Conservation (phyloP, 2,113 vertebrate genomes). For the Gavialis gangeticus region DNA sequence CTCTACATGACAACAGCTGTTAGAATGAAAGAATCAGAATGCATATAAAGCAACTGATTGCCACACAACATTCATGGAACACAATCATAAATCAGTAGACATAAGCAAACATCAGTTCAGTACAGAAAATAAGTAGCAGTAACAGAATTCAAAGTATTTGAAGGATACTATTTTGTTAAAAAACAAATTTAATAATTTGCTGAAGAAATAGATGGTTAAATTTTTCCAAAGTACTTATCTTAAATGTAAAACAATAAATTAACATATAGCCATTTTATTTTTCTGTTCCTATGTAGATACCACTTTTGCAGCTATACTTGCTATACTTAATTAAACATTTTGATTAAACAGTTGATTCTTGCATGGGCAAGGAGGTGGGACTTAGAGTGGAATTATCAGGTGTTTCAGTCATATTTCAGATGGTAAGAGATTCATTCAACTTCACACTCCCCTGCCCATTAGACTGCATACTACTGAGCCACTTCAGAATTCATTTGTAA, state of each 20-base stretch:
- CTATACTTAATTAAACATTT: conserved; percentile 37
- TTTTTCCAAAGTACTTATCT: not conserved
- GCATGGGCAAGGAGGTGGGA: conserved; percentile 58
- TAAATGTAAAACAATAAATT: conserved; percentile 29
- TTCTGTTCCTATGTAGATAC: conserved; percentile 57
- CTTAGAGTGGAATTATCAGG: conserved; percentile 62
- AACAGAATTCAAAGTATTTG: not conserved
- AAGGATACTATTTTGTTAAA: conserved; percentile 27
- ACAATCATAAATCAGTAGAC: not conserved
- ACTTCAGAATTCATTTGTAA: conserved; percentile 64
- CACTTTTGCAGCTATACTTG: conserved; percentile 64
- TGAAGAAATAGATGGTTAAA: conserved; percentile 19
- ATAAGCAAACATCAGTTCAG: not conserved
- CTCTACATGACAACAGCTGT: not conserved
- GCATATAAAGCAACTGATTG: conserved; percentile 9
- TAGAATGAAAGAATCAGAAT: not conserved
- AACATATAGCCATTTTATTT: conserved; percentile 48
- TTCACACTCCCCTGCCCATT: conserved; percentile 63
- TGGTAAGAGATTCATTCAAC: conserved; percentile 62
- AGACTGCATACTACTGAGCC: conserved; percentile 48
- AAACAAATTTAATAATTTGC: not conserved
- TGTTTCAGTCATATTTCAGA: conserved; percentile 63
- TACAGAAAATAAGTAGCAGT: not conserved
- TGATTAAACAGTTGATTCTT: conserved; percentile 69
- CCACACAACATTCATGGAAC: not conserved